A percentile compares a stretch with the other conserved stretches of the same genome.
Conservation (phyloP, 1,140 invertebrate species). For the Oscheius sp. region DNA sequence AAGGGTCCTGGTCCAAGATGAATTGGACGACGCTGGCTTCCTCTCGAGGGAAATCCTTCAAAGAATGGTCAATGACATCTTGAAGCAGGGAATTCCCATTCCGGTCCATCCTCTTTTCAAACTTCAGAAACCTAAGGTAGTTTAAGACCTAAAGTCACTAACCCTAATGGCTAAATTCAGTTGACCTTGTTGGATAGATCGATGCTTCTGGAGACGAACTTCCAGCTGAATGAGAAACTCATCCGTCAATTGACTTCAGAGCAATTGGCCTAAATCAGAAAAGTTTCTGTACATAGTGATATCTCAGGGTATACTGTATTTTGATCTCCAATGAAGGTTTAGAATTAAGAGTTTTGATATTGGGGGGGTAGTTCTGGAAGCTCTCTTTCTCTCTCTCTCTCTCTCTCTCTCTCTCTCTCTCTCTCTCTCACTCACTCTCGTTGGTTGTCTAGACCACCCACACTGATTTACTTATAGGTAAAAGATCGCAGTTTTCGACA, state of each 20-base stretch:
- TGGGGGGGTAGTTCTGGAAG: too few relatives aligned
- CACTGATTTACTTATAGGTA: too few relatives aligned
- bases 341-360: too few relatives aligned
- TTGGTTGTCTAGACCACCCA: too few relatives aligned
- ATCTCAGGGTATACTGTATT: too few relatives aligned
- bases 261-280: too few relatives aligned
- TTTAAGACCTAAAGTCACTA: neutral
- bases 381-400: too few relatives aligned
- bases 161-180: constrained; percentile 34
- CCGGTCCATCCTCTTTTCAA: constrained; percentile 59
- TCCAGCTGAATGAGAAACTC: constrained; percentile 52
- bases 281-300: too few relatives aligned
- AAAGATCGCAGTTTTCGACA: neutral
- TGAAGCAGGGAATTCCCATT: constrained; percentile 58
- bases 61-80: constrained; percentile 59
- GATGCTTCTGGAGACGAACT: constrained; percentile 55
- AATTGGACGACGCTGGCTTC: constrained; percentile 59
- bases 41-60: constrained; percentile 56
- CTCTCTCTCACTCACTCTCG: too few relatives aligned
- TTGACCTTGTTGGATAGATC: constrained; percentile 54
- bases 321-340: too few relatives aligned
- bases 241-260: constrained; percentile 49
- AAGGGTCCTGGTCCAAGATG: constrained; percentile 52
- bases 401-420: too few relatives aligned
- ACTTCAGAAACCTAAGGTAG: constrained; percentile 54